Percentiles rank a stretch among this genome's conserved stretches.
phyloP scores from a whole-genome alignment of 2,113 vertebrate species.

The Daboia siamensis region DNA sequence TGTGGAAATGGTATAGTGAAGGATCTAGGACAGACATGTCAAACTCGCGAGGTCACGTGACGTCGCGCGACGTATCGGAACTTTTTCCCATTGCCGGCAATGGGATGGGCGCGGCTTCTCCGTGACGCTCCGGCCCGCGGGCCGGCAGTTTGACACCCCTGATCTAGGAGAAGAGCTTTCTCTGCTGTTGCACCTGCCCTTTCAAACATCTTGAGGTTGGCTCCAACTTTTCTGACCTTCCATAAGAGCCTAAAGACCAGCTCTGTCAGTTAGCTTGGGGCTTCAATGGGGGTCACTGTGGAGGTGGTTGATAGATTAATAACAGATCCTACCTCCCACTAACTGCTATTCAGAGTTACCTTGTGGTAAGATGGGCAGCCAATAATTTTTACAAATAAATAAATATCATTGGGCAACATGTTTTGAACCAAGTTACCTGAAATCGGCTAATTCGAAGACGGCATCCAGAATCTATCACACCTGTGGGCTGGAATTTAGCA shows the following conservation, averaged over 20 bases:
- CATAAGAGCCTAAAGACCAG: background rate
- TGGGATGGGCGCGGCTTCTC: too few species aligned
- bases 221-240: background rate
- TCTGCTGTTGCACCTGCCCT: background rate
- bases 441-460: background rate
- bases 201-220: background rate
- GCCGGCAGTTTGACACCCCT: too few species aligned
- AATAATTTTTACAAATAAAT: background rate
- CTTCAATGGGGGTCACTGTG: background rate
- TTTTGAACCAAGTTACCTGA: background rate
- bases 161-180: background rate
- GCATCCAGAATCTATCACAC: background rate
- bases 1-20: background rate
- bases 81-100: too few species aligned
- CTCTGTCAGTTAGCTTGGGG: background rate
- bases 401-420: background rate
- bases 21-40: too few species aligned
- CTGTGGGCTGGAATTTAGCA: background rate
- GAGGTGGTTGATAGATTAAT: background rate
- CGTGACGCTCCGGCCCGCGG: too few species aligned
- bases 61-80: too few species aligned
- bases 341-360: background rate
- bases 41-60: too few species aligned
- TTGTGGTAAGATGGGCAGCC: background rate
- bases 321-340: background rate